Base-by-base conservation (phyloP, 2,888 invertebrate genomes). In the Microctonus aethiopoides region DNA sequence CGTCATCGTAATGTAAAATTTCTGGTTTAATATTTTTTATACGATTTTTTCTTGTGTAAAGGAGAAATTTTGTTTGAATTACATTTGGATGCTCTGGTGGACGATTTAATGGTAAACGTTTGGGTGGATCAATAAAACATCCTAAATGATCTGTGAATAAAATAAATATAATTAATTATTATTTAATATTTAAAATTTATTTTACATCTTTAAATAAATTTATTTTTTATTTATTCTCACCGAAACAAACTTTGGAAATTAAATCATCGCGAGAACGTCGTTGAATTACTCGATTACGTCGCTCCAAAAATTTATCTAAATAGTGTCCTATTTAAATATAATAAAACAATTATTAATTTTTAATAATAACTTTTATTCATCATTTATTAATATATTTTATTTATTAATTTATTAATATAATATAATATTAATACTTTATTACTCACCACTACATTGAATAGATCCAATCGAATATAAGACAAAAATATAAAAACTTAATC, bases 31-130 rank as follows among this genome's bases (percentile, higher is more conserved):
- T 29, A 4, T 52, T n/a, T 36, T 67, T 29, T 1, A 87, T 80
- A 63, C 86, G 85, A 11, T 86, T 79, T 9, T 82, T 75, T 34
- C 88, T 84, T 7, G 88, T 88, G 73, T 89, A 89, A 16, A 91
- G 80, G 57, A 87, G 86, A 76, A 90, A 90, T 80, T 86, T 88
- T 0, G 91, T 90, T 61, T 88, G 86, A 39, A 91, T 85, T 1
- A 85, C 77, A 68, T 83, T 85, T 0, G 91, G 91, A 79, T 88
- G 85, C 77, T 91, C 89, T 0, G 91, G 91, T 1, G 88, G 81
- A 74, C 89, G 88, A 80, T 89, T 89, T 6, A 90, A 76, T 0
- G 89, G 87, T 2, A 89, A 86, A 62, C 87, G 87, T 56, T 86
- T 85, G 64, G 88, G 86, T 0, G 88, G 88, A 69, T 89, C 84